phyloP scores from a whole-genome alignment of 2,797 vertebrate genomes.

The Trematocara caparti region DNA sequence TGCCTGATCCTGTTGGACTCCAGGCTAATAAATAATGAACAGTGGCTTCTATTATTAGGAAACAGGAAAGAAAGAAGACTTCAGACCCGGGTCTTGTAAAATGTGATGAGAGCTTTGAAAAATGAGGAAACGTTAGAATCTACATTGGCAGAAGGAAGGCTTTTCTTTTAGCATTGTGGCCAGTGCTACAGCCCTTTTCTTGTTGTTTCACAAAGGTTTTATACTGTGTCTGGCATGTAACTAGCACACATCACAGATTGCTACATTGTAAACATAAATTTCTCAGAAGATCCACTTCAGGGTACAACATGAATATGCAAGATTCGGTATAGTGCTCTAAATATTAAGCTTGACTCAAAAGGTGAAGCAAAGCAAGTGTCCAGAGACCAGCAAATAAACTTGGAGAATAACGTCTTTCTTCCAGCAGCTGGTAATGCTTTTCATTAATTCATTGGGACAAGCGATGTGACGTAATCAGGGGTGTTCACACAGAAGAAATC shows the following conservation, averaged over 20 bases:
- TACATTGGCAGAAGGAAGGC: not conserved
- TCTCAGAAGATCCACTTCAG: not conserved
- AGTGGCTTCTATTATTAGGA: not conserved
- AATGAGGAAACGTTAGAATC: not conserved
- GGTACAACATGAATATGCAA: not conserved
- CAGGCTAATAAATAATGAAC: not conserved
- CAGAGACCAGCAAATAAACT: not conserved
- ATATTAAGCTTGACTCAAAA: not conserved
- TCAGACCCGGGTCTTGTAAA: not conserved
- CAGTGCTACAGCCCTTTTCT: not conserved
- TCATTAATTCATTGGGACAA: not conserved
- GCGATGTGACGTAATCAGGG: accelerated
- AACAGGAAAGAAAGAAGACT: not conserved
- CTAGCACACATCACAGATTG: not conserved
- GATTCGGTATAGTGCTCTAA: not conserved
- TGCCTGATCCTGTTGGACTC: not conserved
- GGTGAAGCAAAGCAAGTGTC: not conserved
- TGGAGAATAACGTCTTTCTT: not conserved
- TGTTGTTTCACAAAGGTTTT: not conserved
- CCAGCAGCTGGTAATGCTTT: not conserved
- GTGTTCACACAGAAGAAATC: not conserved
- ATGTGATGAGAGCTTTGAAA: not conserved
- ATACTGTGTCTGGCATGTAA: not conserved
- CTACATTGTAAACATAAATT: not conserved
- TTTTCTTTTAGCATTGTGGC: not conserved